A percentile compares a stretch with the other conserved stretches of the same genome.
phyloP scores from a whole-genome alignment of 2,113 vertebrate genomes.

The Gallinago paraguaiae region DNA sequence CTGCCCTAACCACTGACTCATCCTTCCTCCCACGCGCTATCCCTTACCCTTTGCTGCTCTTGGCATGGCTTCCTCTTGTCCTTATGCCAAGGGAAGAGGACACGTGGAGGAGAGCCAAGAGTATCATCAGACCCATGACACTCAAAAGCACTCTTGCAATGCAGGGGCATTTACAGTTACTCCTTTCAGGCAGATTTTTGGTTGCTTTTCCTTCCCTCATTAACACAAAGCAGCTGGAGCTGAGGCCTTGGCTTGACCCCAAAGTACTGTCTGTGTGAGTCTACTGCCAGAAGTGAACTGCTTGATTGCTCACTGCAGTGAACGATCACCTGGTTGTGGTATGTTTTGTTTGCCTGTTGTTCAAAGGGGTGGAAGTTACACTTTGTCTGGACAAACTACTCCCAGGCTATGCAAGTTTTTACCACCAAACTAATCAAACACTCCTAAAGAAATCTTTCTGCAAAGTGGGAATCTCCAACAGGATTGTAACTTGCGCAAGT shows the following conservation, averaged over 20 bases:
- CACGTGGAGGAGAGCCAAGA: not conserved
- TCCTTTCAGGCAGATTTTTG: not conserved
- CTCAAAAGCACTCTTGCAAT: not conserved
- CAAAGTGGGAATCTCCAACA: not conserved
- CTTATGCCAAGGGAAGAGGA: not conserved
- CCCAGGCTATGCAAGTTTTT: not conserved
- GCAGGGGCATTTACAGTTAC: not conserved
- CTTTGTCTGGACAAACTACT: not conserved
- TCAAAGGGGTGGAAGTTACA: not conserved
- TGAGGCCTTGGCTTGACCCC: slow-evolving; percentile 17
- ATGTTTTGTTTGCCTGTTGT: not conserved
- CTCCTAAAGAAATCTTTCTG: not conserved
- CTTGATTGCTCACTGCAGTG: not conserved
- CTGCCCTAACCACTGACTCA: not conserved
- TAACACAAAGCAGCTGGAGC: slow-evolving; percentile 35
- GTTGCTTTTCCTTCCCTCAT: slow-evolving; percentile 4
- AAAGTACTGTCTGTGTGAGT: not conserved
- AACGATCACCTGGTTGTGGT: not conserved
- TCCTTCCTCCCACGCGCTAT: not conserved
- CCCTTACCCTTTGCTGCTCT: not conserved
- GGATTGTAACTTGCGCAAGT: not conserved
- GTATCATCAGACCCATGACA: not conserved
- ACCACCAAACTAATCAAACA: not conserved
- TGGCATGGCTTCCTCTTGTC: not conserved
- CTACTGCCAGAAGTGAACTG: not conserved